Conservation (phyloP, 1,140 invertebrate genomes). For the Dysdera silvatica region DNA sequence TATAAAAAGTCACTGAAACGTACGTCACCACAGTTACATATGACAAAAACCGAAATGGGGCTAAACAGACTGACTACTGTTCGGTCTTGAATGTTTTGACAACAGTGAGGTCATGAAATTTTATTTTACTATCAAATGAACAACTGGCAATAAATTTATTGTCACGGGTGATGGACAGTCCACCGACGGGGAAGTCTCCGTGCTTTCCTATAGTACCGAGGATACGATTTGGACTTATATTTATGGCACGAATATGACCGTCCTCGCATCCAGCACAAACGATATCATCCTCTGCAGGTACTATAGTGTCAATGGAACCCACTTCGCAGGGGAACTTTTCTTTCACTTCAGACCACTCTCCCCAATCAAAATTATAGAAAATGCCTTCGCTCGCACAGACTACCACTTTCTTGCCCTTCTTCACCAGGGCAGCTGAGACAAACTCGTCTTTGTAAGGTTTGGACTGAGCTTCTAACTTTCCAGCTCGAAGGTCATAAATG, state of each 20-base stretch:
- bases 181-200: constrained; percentile 57
- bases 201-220: constrained; percentile 81
- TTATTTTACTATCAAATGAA: constrained; percentile 75
- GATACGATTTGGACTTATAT: constrained; percentile 75
- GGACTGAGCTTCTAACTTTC: constrained; percentile 53
- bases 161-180: constrained; percentile 67
- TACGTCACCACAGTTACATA: no score
- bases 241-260: constrained; percentile 72
- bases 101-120: constrained; percentile 87
- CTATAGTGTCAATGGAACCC: constrained; percentile 67
- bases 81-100: constrained; percentile 58
- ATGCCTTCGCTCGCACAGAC: constrained; percentile 71
- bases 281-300: constrained; percentile 77
- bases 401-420: constrained; percentile 58
- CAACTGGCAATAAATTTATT: constrained; percentile 71
- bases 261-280: constrained; percentile 77
- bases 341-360: constrained; percentile 81
- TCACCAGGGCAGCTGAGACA: constrained; percentile 31
- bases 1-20: no score
- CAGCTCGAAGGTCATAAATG: constrained; percentile 69
- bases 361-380: constrained; percentile 85
- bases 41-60: no score
- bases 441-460: constrained; percentile 38
- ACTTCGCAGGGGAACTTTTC: constrained; percentile 58
- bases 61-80: no score